Base-by-base conservation (phyloP, 2,113 vertebrate genomes). In the Pangasianodon hypophthalmus region DNA sequence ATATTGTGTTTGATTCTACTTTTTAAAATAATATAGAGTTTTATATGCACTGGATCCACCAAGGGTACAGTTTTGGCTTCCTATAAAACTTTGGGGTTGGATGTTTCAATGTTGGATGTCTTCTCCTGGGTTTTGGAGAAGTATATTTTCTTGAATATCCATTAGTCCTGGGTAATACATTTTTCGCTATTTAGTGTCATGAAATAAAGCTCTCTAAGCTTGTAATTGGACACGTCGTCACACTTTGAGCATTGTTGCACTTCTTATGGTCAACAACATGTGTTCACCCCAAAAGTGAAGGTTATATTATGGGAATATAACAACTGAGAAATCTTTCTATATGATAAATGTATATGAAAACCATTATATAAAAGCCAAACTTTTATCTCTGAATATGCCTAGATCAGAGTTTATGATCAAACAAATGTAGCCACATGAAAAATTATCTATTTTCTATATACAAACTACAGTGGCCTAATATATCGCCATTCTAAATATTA, bases 391-490 rank as follows among this genome's bases (percentile, higher is more conserved):
- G 56, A 87, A 84, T 87, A 90, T 85, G 60, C 82, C 84, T 79
- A 87, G 83, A 88, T 90, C 84, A 85, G 89, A 89, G 88, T 88
- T 88, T 87, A 90, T 88, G 89, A 88, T 89, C 85, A 58, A 90
- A 90, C 60, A 85, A 89, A 92, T 92, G 91, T 92, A 92, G 91
- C 89, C 91, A 89, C 86, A 89, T 87, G 50, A 87, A 82, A 90
- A 89, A 87, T 81, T 60, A 88, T 90, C 89, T 92, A 88, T 92
- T 90, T 89, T 85, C 88, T 92, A 90, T 90, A 87, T 90, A 80
- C 54, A 87, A 85, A 89, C 75, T 90, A 80, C 73, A 54, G 90
- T 93, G 93, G 92, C 91, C 91, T 92, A 88, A 89, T 86, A 86
- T 88, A 77, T 86, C 71, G 67, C 83, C 86, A 86, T 91, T 90